These are phyloP conservation scores for Heliconius nattereri DNA, from an alignment of 1,140 invertebrate species.

Conservation along the genomic window DNA sequence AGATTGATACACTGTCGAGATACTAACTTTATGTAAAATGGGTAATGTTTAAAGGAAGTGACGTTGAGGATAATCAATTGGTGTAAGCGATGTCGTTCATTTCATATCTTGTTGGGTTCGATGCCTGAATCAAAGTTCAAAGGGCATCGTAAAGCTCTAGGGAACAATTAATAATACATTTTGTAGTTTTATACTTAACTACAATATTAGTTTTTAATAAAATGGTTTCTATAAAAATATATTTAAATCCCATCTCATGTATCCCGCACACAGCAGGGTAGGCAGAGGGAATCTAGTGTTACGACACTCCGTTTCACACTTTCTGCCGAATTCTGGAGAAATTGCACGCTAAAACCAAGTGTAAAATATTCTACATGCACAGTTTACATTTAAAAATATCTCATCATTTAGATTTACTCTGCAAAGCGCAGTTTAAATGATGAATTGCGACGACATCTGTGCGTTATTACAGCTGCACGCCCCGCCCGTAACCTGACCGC, in stretches of 20 bases:
- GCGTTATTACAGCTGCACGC: constrained; percentile 30
- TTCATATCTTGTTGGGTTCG: constrained; percentile 65
- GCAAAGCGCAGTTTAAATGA: constrained; percentile 21
- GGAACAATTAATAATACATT: constrained; percentile 15
- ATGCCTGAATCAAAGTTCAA: constrained; percentile 50
- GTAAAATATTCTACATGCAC: not conserved
- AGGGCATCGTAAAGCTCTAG: constrained; percentile 33
- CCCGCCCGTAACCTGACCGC: constrained; percentile 38
- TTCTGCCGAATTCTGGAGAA: too few species aligned
- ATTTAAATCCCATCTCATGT: too few species aligned
- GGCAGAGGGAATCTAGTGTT: too few species aligned
- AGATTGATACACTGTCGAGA: constrained; percentile 48
- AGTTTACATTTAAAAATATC: not conserved
- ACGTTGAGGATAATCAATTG: constrained; percentile 71
- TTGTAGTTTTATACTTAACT: not conserved
- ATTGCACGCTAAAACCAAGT: not conserved
- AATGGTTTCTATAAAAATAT: not conserved
- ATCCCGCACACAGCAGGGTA: too few species aligned
- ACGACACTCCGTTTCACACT: too few species aligned
- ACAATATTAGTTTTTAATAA: not conserved
- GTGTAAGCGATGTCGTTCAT: constrained; percentile 74
- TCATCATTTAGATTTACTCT: not conserved
- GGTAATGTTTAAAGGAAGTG: constrained; percentile 66
- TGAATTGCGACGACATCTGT: constrained; percentile 38
- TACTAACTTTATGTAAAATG: constrained; percentile 46